These are phyloP conservation scores for Lipophrys pholis DNA, from an alignment of 2,113 vertebrate genomes.

Conservation along the genomic window DNA sequence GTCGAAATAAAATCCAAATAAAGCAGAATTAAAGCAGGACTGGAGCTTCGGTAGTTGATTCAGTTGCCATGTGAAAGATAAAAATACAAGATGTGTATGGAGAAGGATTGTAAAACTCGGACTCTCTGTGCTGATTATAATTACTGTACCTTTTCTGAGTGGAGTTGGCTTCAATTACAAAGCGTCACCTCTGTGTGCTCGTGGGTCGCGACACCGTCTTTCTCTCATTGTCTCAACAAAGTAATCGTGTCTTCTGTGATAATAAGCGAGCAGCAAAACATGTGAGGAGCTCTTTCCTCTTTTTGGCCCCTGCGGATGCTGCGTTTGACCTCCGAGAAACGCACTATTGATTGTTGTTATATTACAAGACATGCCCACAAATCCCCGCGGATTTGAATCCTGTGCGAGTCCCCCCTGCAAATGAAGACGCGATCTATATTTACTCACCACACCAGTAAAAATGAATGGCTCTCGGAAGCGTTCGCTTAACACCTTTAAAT, in stretches of 20 bases:
- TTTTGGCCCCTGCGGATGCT: conserved; percentile 44
- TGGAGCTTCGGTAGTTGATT: conserved; percentile 6
- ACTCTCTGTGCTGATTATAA: conserved; percentile 64
- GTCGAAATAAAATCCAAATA: conserved; percentile 30
- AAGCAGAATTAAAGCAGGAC: conserved; percentile 18
- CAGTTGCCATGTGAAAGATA: neutral
- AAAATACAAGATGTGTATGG: neutral
- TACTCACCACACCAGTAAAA: conserved; percentile 3
- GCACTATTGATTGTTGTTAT: conserved; percentile 63
- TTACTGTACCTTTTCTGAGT: conserved; percentile 62
- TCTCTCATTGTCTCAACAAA: conserved; percentile 62
- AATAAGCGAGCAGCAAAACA: conserved; percentile 58
- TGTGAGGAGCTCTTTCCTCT: conserved; percentile 18
- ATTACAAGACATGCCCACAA: conserved; percentile 26
- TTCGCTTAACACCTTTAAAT: conserved; percentile 23
- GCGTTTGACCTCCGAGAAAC: conserved; percentile 52
- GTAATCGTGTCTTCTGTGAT: conserved; percentile 21
- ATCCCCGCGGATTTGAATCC: conserved; percentile 27
- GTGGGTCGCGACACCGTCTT: conserved; percentile 66
- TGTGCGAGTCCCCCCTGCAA: neutral
- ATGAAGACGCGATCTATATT: neutral
- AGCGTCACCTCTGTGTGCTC: conserved; percentile 43
- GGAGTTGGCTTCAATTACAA: conserved; percentile 63
- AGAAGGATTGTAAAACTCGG: conserved; percentile 1
- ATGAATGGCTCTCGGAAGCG: neutral